Percentiles rank a stretch among this genome's conserved stretches.
These are phyloP conservation scores for Cylloceria caligata DNA, from an alignment of 2,888 invertebrate species.

Conservation along the genomic window DNA sequence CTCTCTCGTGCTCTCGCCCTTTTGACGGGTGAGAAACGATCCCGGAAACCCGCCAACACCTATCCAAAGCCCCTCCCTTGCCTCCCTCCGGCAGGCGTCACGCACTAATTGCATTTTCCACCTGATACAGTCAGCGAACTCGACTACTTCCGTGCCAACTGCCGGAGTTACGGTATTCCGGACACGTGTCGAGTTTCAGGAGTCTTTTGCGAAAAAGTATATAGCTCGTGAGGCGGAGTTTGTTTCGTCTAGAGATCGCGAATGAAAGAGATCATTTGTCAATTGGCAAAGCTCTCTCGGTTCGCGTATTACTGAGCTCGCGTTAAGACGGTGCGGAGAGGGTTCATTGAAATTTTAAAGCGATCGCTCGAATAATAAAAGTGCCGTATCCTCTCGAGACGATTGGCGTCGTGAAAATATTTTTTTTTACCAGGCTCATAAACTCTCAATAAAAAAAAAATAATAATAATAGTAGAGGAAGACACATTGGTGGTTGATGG, in stretches of 20 bases:
- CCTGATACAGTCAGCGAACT: slow-evolving; percentile 55
- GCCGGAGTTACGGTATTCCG: slow-evolving; percentile 48
- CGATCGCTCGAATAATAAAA: too few relatives aligned
- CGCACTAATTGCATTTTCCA: slow-evolving; percentile 61
- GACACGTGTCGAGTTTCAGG: slow-evolving; percentile 55
- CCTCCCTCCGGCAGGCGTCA: slow-evolving; percentile 39
- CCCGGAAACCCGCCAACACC: slow-evolving; percentile 24
- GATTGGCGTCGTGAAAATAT: neutral
- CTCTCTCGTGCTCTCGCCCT: neutral
- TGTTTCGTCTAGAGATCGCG: slow-evolving; percentile 20
- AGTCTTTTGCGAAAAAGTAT: slow-evolving; percentile 50
- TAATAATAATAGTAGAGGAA: too few relatives aligned
- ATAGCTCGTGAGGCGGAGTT: neutral
- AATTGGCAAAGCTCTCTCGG: slow-evolving; percentile 18
- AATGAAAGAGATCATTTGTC: slow-evolving; percentile 49
- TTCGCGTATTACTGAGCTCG: slow-evolving; percentile 4
- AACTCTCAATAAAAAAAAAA: too few relatives aligned
- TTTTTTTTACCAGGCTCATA: neutral
- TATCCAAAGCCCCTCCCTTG: slow-evolving; percentile 8
- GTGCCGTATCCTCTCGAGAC: too few relatives aligned
- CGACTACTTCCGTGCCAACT: neutral
- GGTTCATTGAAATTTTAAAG: neutral
- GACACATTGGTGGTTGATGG: too few relatives aligned
- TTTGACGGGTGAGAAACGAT: slow-evolving; percentile 25
- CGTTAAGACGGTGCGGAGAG: neutral